phyloP scores from a whole-genome alignment of 2,113 vertebrate genomes.

The Pachypanchax playfairii region DNA sequence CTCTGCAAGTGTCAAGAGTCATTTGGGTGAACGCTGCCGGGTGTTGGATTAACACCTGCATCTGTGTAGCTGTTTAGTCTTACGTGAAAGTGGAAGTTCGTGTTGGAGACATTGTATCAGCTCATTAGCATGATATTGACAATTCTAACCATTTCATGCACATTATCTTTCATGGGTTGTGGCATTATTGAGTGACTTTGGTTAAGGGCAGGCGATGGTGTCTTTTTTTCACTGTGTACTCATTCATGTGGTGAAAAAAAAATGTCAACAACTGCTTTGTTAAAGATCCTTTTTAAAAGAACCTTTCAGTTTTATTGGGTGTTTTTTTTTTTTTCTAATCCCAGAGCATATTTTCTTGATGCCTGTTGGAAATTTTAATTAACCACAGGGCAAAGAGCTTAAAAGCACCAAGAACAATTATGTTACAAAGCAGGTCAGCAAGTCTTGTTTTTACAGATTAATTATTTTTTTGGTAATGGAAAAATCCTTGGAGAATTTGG shows the following conservation, averaged over 20 bases:
- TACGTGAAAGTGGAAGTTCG: constrained; percentile 1
- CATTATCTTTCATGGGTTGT: not conserved
- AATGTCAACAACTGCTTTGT: constrained; percentile 19
- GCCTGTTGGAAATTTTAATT: constrained; percentile 37
- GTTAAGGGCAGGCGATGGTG: constrained; percentile 9
- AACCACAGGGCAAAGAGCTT: constrained; percentile 20
- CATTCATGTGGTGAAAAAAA: constrained; percentile 7
- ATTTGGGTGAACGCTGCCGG: not conserved
- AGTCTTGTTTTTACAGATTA: constrained; percentile 8
- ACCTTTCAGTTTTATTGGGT: constrained; percentile 48
- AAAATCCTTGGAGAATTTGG: not conserved
- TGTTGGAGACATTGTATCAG: constrained; percentile 6
- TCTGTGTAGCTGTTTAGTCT: not conserved
- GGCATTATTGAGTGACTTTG: constrained; percentile 6
- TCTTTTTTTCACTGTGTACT: constrained; percentile 14
- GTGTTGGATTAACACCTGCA: constrained; percentile 26
- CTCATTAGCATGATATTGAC: constrained; percentile 11
- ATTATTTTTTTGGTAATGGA: constrained; percentile 12
- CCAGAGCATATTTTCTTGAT: constrained; percentile 40
- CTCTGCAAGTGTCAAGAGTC: constrained; percentile 16
- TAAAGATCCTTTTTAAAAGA: constrained; percentile 32
- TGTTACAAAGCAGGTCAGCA: not conserved
- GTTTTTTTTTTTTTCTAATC: constrained; percentile 29
- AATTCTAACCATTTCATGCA: constrained; percentile 13
- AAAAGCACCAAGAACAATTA: constrained; percentile 18